phyloP scores from a whole-genome alignment of 2,888 invertebrate species.

The Polydrusus pterygomalis region DNA sequence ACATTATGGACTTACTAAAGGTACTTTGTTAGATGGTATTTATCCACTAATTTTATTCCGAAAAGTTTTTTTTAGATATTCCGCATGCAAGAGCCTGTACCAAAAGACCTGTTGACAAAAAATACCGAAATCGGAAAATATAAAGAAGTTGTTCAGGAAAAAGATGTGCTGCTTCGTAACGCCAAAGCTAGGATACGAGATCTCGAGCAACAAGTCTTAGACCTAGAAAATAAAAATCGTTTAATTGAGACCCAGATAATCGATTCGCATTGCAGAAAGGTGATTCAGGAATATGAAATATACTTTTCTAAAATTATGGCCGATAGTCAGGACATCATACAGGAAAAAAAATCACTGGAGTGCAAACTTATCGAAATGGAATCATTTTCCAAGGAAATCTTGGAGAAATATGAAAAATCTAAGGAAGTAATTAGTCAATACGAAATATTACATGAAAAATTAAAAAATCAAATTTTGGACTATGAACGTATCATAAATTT shows the following conservation, averaged over 20 bases:
- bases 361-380: conserved; percentile 65
- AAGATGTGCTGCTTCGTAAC: conserved; percentile 60
- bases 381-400: conserved; percentile 64
- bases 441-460: conserved; percentile 64
- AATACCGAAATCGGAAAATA: conserved; percentile 58
- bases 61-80: conserved; percentile 59
- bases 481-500: conserved; percentile 60
- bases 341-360: conserved; percentile 61
- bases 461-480: conserved; percentile 62
- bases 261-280: conserved; percentile 50
- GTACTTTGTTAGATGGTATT: conserved; percentile 24
- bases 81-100: conserved; percentile 63
- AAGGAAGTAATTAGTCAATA: conserved; percentile 64
- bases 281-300: conserved; percentile 64
- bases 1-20: conserved; percentile 46
- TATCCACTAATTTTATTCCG: conserved; percentile 11
- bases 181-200: conserved; percentile 57
- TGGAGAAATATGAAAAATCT: conserved; percentile 66
- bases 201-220: conserved; percentile 57
- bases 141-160: conserved; percentile 61
- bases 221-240: conserved; percentile 56
- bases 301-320: conserved; percentile 63
- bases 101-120: conserved; percentile 58
- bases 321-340: conserved; percentile 62
- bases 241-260: conserved; percentile 40